A percentile compares a stretch with the other conserved stretches of the same genome.
Evolutionary conservation across 2,888 invertebrate species (phyloP).

Genomic region (Encarsia formosa): DNA sequence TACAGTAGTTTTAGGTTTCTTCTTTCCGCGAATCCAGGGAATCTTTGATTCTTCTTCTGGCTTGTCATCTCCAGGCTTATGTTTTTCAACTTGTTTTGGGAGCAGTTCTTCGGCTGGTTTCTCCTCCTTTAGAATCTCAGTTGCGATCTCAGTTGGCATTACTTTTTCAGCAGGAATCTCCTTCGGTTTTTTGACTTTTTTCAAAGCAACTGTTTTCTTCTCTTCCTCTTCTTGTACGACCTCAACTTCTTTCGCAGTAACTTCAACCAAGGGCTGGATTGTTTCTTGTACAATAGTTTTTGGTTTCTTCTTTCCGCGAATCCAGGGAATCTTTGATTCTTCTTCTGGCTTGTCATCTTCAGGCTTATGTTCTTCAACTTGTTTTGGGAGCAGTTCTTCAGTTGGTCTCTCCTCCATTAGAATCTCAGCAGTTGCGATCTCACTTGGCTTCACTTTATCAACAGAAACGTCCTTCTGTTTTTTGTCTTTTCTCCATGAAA

Average conservation of each 20-base stretch:
- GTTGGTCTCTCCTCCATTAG: conserved; percentile 27
- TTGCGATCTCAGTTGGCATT: conserved; percentile 30
- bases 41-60: background rate
- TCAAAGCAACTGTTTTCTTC: too few relatives aligned
- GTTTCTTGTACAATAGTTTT: conserved; percentile 4
- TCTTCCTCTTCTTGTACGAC: too few relatives aligned
- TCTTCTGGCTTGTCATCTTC: conserved; percentile 31
- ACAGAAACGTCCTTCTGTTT: conserved; percentile 8
- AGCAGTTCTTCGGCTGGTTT: conserved; percentile 40
- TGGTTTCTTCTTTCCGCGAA: conserved; percentile 24
- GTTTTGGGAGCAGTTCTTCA: conserved; percentile 24
- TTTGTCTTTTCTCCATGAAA: conserved; percentile 9
- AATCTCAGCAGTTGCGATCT: conserved; percentile 27
- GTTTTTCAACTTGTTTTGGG: background rate
- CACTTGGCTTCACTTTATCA: conserved; percentile 29
- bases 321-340: conserved; percentile 36
- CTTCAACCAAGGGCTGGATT: background rate
- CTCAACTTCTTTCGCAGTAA: background rate
- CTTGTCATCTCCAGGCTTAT: background rate
- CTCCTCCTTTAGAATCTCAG: conserved; percentile 44
- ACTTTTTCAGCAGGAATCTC: conserved; percentile 33
- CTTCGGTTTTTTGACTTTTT: conserved; percentile 32
- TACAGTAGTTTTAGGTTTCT: background rate
- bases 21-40: background rate
- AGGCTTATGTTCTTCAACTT: conserved; percentile 34